Percentiles rank a stretch among this genome's conserved stretches.
These are phyloP conservation scores for Triplophysa rosa DNA, from an alignment of 2,113 vertebrate species.

Conservation along the genomic window DNA sequence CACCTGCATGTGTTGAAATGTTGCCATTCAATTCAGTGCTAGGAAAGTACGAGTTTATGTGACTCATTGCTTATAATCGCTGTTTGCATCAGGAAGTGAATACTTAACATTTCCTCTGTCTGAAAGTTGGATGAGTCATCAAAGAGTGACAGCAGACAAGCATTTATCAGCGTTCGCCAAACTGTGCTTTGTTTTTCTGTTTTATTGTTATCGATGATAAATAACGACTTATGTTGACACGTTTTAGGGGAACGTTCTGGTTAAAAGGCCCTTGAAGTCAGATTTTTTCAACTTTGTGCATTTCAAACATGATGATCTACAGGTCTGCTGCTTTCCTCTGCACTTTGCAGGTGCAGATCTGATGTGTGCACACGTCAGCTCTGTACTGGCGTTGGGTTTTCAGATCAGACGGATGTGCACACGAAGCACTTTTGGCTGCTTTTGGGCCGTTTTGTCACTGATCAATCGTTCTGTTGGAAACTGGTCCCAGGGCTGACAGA, in stretches of 20 bases:
- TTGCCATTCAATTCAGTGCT: not conserved
- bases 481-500: not conserved
- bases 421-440: not conserved
- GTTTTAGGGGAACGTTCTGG: not conserved
- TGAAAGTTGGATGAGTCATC: constrained; percentile 47
- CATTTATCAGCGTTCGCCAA: not conserved
- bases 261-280: not conserved
- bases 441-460: not conserved
- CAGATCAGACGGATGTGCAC: not conserved
- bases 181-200: not conserved
- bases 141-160: not conserved
- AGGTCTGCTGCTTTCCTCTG: constrained; percentile 12
- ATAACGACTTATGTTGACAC: not conserved
- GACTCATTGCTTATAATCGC: constrained; percentile 34
- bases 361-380: constrained; percentile 1
- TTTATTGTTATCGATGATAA: not conserved
- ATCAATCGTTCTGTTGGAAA: not conserved
- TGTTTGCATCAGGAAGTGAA: constrained; percentile 49
- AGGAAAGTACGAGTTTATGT: constrained; percentile 13
- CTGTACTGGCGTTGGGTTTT: not conserved
- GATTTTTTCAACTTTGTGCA: not conserved
- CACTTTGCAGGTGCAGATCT: not conserved
- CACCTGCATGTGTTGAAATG: not conserved
- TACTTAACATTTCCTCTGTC: constrained; percentile 52
- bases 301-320: not conserved